Percentiles rank a stretch among this genome's conserved stretches.
Evolutionary conservation across 2,113 vertebrate genomes (phyloP).

Genomic region (Pongo abelii): DNA sequence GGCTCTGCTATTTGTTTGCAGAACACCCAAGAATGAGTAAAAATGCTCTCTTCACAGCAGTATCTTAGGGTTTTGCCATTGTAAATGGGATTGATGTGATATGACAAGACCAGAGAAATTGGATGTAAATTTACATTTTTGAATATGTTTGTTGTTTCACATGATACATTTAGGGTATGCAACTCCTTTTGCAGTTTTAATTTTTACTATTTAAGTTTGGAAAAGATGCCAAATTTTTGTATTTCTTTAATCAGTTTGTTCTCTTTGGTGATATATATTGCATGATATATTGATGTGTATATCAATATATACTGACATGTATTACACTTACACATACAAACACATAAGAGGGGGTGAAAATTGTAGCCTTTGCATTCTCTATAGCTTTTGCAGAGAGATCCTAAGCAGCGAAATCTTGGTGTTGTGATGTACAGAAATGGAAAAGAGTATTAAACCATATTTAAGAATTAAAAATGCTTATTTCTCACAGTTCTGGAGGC

Average conservation of each 20-base stretch:
- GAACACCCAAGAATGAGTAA: slow-evolving; percentile 73
- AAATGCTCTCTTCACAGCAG: slow-evolving; percentile 76
- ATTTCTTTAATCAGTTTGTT: slow-evolving; percentile 93
- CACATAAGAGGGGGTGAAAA: slow-evolving; percentile 84
- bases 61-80: slow-evolving; percentile 86
- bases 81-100: slow-evolving; percentile 90
- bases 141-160: slow-evolving; percentile 90
- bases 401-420: slow-evolving; percentile 91
- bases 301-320: slow-evolving; percentile 92
- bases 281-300: slow-evolving; percentile 92
- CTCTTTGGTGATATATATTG: slow-evolving; percentile 91
- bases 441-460: slow-evolving; percentile 94
- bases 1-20: slow-evolving; percentile 70
- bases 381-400: slow-evolving; percentile 90
- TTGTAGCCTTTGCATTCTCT: slow-evolving; percentile 87
- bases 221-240: slow-evolving; percentile 93
- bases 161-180: slow-evolving; percentile 89
- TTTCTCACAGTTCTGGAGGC: too few species aligned
- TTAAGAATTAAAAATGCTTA: slow-evolving; percentile 85
- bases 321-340: slow-evolving; percentile 89
- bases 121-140: slow-evolving; percentile 90
- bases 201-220: slow-evolving; percentile 93
- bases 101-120: slow-evolving; percentile 87
- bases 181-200: slow-evolving; percentile 90
- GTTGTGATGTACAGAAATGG: slow-evolving; percentile 94